Conservation (phyloP, 2,888 invertebrate genomes). For the Portevinia maculata region DNA sequence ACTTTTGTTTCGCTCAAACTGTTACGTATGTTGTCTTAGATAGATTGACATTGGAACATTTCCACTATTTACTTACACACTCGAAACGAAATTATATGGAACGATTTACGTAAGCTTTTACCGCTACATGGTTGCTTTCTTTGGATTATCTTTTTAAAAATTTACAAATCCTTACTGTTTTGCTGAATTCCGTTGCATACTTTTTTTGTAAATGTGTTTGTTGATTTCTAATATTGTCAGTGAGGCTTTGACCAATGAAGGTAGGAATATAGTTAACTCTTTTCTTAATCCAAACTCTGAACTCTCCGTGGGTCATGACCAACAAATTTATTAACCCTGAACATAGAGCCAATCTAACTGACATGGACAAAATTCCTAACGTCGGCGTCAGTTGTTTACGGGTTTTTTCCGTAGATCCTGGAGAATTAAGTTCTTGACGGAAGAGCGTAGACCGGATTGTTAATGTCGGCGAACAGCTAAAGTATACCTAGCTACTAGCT, state of each 20-base stretch:
- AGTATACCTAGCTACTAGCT: neutral
- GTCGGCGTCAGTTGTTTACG: slow-evolving; percentile 1
- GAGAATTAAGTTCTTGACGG: slow-evolving; percentile 3
- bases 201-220: too few relatives aligned
- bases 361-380: neutral
- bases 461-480: neutral
- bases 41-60: slow-evolving; percentile 62
- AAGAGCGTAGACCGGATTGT: slow-evolving; percentile 8
- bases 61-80: slow-evolving; percentile 23
- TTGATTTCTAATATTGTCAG: slow-evolving; percentile 2
- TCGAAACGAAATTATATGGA: slow-evolving; percentile 36
- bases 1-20: slow-evolving; percentile 20
- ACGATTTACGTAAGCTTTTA: slow-evolving; percentile 51
- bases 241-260: neutral
- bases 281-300: neutral
- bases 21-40: slow-evolving; percentile 27
- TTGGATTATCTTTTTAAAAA: neutral
- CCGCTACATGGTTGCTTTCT: neutral
- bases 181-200: too few relatives aligned
- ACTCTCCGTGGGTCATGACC: neutral
- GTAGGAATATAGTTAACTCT: neutral
- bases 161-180: too few relatives aligned
- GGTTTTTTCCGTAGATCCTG: slow-evolving; percentile 1
- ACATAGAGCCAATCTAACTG: neutral
- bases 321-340: neutral